Evolutionary conservation across 2,797 vertebrate species (phyloP), one percentile per base, ranked within the genome.

Genomic region (Myotis vivesi): DNA sequence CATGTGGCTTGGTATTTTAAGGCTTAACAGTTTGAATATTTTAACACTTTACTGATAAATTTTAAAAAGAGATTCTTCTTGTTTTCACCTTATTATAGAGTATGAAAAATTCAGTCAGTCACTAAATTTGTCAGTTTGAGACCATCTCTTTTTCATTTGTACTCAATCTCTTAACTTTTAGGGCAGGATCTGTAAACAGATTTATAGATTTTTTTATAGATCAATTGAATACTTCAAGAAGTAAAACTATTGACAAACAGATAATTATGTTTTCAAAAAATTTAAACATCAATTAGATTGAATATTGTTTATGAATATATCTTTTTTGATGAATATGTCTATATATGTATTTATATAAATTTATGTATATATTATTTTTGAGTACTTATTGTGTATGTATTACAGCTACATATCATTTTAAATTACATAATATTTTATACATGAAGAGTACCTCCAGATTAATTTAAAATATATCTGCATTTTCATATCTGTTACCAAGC

Each of bases 1-100:
- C 57, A 19, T 90, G 87, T 73, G 49, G 25, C 89, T 91, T 90
- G 17, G n/a, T 83, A 88, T 86, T 95, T 95, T 93, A 95, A 92
- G 20, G 71, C 49, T 93, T 91, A 93, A 81, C 68, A 72, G 49
- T 92, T 81, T 96, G 88, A 91, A 83, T 62, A 82, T 80, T 92
- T 94, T 89, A 87, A n/a, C 30, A 82, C 28, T 82, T 91, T 69
- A 89, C 92, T 96, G 75, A 75, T 38, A 91, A 85, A 53, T 55
- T 90, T 89, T 83, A 68, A 88, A 96, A 85, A 68, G 68, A 80
- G 4, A 49, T 92, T 73, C 10, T 2, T 80, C 28, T 94, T 95
- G 68, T 82, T 95, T 95, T 72, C 17, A 59, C 44, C 88, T 84
- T 88, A 46, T 41, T 51, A 44, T 17, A 55, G 51, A 68, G 8